Evolutionary conservation across 2,113 vertebrate genomes (phyloP).

Genomic region (Eurystomus gularis): DNA sequence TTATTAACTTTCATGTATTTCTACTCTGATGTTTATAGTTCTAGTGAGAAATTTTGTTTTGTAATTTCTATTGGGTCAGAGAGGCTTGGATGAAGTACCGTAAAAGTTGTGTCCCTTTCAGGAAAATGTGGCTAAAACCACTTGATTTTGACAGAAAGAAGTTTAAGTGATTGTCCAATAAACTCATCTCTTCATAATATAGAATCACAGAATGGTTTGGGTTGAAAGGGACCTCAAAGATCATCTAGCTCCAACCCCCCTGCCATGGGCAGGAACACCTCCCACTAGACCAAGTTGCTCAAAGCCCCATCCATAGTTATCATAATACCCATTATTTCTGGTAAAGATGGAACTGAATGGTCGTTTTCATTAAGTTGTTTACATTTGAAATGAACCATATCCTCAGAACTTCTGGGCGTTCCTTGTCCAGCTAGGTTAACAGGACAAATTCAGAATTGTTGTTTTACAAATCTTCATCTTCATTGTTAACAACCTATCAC

Average conservation of each 20-base stretch:
- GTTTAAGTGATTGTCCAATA: not conserved
- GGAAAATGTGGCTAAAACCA: not conserved
- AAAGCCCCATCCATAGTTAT: too few relatives aligned
- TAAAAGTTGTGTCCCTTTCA: not conserved
- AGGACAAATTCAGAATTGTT: not conserved
- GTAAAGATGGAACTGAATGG: not conserved
- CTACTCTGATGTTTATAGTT: not conserved
- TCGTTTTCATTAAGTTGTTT: not conserved
- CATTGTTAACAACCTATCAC: not conserved
- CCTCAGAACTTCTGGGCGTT: not conserved
- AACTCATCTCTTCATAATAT: not conserved
- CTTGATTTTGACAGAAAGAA: fast-evolving
- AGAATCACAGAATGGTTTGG: too few relatives aligned
- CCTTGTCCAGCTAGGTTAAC: not conserved
- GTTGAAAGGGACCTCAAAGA: not conserved
- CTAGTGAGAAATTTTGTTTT: not conserved
- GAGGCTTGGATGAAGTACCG: not conserved
- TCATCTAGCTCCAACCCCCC: too few relatives aligned
- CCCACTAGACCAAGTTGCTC: too few relatives aligned
- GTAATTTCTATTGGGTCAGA: not conserved
- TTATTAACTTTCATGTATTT: not conserved
- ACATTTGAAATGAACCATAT: not conserved
- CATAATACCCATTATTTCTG: not conserved
- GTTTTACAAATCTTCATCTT: not conserved
- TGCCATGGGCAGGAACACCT: too few relatives aligned